Percentiles rank a stretch among this genome's conserved stretches.
phyloP scores from a whole-genome alignment of 2,113 vertebrate genomes.

The Amphiprion percula region DNA sequence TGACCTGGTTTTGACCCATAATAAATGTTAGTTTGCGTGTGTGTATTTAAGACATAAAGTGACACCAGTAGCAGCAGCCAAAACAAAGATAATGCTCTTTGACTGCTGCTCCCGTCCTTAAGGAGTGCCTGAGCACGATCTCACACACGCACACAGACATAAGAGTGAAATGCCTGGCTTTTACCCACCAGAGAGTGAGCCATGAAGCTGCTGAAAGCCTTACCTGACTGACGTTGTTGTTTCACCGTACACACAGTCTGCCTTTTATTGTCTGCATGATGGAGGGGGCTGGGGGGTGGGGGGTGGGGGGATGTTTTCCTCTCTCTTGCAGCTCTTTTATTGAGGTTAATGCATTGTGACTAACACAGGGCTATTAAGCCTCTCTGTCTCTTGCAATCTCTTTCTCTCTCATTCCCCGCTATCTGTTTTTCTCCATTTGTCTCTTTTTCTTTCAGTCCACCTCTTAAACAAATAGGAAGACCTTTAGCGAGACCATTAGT shows the following conservation, averaged over 20 bases:
- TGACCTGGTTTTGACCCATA: constrained; percentile 70
- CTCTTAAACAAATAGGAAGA: constrained; percentile 89
- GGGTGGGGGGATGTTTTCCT: constrained; percentile 25
- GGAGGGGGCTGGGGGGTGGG: not conserved
- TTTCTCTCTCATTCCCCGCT: constrained; percentile 19
- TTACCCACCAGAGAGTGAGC: constrained; percentile 41
- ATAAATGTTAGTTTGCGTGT: constrained; percentile 48
- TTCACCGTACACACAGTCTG: constrained; percentile 41
- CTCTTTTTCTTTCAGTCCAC: constrained; percentile 76
- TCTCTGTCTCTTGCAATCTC: constrained; percentile 34
- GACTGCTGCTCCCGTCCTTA: constrained; percentile 56
- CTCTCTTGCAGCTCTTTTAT: constrained; percentile 51
- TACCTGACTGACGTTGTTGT: constrained; percentile 57
- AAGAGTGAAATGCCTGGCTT: constrained; percentile 13
- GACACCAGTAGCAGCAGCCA: constrained; percentile 64
- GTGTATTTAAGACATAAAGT: constrained; percentile 68
- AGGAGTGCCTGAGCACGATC: constrained; percentile 22
- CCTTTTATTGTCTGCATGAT: constrained; percentile 63
- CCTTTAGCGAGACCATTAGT: constrained; percentile 85
- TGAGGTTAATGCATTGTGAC: constrained; percentile 74
- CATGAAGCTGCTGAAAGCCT: constrained; percentile 56
- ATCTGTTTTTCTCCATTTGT: constrained; percentile 22
- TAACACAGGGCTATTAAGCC: constrained; percentile 58
- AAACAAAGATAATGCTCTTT: constrained; percentile 71
- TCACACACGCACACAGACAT: constrained; percentile 1